Evolutionary conservation across 2,113 vertebrate species (phyloP), one percentile per base, ranked within the genome.

Genomic region (Microtus oregoni): DNA sequence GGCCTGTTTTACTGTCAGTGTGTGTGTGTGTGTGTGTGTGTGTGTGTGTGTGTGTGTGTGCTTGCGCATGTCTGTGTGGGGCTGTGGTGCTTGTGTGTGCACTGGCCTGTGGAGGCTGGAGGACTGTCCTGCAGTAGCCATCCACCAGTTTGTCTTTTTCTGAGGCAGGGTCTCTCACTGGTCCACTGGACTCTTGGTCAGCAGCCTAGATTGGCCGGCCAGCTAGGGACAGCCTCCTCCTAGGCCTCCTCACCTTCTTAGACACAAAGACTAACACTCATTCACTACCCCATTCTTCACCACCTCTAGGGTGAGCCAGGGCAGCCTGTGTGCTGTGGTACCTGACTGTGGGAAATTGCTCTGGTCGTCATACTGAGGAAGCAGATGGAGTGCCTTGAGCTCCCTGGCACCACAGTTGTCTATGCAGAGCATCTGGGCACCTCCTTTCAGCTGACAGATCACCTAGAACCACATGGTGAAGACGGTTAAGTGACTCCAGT

Each of bases 401-500:
- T 97, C 98, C 73, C 97, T 41, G 13, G 97, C 63, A 44, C 90
- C 96, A 76, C 94, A 92, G 32, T 19, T 93, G 44, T 98, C 98
- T 26, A 97, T 78, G 65, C 94, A 98, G 35, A 98, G 78, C 92
- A 98, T 95, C 28, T 97, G 97, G 14, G 98, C 50, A 0, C 96
- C 94, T 86, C 91, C 96, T 94, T 98, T 97, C 96, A 98, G 11
- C 41, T 97, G 97, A 47, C 77, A 98, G 15, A 98, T 86, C 94
- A 98, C 94, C 96, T 98, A 72, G 22, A 97, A 97, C 24, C 22
- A 86, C 81, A 85, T 83, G 96, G 0, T 3, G 6, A 41, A 19
- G 63, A 70, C 28, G 15, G 35, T 41, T 41, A 63, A 75, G 28
- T 15, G 68, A 58, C 55, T 85, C 52, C 41, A 85, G 77, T 72